These are phyloP conservation scores for Calephelis nemesis DNA, from an alignment of 1,140 invertebrate genomes.

Conservation along the genomic window DNA sequence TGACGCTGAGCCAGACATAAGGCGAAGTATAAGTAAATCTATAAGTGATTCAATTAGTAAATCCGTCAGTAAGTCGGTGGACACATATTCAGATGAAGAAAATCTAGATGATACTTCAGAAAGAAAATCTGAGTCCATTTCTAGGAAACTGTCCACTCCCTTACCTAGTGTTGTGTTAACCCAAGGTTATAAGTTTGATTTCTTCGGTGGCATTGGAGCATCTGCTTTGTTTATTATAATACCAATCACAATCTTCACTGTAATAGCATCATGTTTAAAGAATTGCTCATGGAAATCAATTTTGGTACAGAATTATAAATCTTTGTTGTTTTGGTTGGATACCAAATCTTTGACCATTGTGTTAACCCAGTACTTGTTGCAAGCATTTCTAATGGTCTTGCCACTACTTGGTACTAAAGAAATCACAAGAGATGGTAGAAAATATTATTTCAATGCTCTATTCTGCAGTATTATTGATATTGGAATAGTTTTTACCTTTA, in stretches of 20 bases:
- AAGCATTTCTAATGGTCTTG: constrained; percentile 51
- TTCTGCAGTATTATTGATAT: constrained; percentile 49
- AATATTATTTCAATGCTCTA: constrained; percentile 61
- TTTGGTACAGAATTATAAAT: constrained; percentile 38
- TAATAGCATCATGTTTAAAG: constrained; percentile 53
- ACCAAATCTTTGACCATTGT: constrained; percentile 35
- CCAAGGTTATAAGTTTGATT: constrained; percentile 53
- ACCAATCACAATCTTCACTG: constrained; percentile 52
- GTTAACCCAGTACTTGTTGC: constrained; percentile 44
- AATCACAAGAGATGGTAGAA: constrained; percentile 47
- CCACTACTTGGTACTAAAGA: constrained; percentile 50
- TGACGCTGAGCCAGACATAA: constrained; percentile 50
- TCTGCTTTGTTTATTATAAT: constrained; percentile 47
- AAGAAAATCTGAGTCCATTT: constrained; percentile 50
- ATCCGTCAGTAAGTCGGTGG: constrained; percentile 59
- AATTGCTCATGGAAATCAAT: constrained; percentile 42
- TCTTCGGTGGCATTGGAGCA: constrained; percentile 57
- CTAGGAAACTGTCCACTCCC: constrained; percentile 63
- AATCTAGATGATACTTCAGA: constrained; percentile 45
- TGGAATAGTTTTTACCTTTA: constrained; percentile 41
- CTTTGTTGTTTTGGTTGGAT: constrained; percentile 45
- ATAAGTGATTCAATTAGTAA: constrained; percentile 52
- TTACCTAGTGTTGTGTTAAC: constrained; percentile 44
- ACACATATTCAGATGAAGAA: constrained; percentile 62
- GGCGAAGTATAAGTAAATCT: constrained; percentile 58